Evolutionary conservation across 2,113 vertebrate species (phyloP).

Genomic region (Eidolon helvum): DNA sequence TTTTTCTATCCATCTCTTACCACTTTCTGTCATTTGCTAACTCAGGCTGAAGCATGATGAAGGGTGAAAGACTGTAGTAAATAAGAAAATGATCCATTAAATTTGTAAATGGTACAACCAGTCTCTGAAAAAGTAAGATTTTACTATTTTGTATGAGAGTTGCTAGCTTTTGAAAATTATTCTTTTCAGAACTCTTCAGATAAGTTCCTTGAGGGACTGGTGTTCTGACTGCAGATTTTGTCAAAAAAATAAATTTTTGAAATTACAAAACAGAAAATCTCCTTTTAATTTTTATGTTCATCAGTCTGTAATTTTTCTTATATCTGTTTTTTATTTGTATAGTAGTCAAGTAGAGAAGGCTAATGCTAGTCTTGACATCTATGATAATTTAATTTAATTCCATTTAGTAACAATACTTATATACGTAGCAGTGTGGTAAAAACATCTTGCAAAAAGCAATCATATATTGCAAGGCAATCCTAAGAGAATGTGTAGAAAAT

Average conservation of each 20-base stretch:
- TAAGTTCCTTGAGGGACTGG: neutral
- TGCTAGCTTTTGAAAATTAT: constrained; percentile 32
- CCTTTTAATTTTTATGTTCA: neutral
- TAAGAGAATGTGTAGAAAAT: constrained; percentile 26
- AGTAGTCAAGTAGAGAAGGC: neutral
- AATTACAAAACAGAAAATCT: neutral
- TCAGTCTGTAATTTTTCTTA: constrained; percentile 3
- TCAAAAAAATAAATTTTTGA: neutral
- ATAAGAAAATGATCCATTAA: constrained; percentile 17
- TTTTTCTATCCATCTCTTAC: neutral
- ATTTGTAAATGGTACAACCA: neutral
- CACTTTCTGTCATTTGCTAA: neutral
- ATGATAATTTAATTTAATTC: neutral
- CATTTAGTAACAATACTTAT: neutral
- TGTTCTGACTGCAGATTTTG: constrained; percentile 21
- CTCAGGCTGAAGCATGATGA: neutral
- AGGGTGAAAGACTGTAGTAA: neutral
- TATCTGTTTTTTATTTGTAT: neutral
- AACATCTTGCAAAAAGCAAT: constrained; percentile 27
- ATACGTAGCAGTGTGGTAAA: neutral
- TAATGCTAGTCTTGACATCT: neutral
- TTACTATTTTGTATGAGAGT: constrained; percentile 13
- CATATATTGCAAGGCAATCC: neutral
- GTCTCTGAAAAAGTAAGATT: constrained; percentile 20
- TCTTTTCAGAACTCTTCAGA: constrained; percentile 21